Conservation (phyloP, 2,797 vertebrate genomes). For the Chlorospingus semifuscus region DNA sequence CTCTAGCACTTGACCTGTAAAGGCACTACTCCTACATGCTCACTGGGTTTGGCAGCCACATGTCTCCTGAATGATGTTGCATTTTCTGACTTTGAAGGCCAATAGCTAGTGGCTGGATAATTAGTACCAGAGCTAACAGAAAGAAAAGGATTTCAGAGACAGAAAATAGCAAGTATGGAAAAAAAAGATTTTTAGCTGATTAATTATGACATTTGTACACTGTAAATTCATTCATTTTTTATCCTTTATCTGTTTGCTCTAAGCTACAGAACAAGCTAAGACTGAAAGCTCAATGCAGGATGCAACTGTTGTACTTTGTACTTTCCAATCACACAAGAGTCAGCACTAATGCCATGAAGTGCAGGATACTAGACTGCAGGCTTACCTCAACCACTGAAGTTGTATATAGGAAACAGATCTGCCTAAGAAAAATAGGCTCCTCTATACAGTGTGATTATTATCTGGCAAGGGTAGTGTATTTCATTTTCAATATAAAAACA, state of each 20-base stretch:
- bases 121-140: background rate
- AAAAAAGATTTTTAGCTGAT: background rate
- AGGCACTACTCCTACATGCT: background rate
- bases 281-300: background rate
- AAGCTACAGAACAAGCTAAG: background rate
- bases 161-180: background rate
- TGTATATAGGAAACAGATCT: slow-evolving; percentile 16
- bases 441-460: slow-evolving; percentile 30
- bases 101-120: slow-evolving; percentile 3
- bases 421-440: background rate
- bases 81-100: background rate
- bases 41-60: background rate
- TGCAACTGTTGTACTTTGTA: background rate
- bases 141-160: background rate
- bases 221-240: background rate
- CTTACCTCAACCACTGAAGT: background rate
- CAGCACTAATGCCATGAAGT: background rate
- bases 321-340: background rate
- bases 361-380: background rate
- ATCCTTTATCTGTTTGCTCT: background rate
- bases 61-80: background rate
- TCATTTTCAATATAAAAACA: slow-evolving; percentile 5
- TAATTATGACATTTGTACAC: background rate
- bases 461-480: background rate
- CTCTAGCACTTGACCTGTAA: slow-evolving; percentile 7